Base-by-base conservation (phyloP, 2,797 vertebrate species). In the Gadopsis bispinosus region DNA sequence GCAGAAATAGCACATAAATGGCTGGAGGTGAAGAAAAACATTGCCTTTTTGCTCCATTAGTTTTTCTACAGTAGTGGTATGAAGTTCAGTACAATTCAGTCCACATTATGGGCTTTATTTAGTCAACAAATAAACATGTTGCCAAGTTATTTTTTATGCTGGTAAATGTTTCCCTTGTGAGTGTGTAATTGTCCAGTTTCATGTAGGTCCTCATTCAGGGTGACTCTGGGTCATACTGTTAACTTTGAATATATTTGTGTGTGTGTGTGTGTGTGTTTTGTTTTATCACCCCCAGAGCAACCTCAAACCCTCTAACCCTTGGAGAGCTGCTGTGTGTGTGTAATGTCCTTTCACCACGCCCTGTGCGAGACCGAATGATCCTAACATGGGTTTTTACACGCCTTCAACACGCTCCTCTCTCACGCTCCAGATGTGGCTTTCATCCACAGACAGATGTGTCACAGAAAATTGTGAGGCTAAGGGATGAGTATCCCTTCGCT, bases 391-490 rank as follows among this genome's bases (percentile, higher is more conserved):
- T 41, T 80, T 83, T 90, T 73, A 66, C 83, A 87, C 19, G 66
- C 68, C 73, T 88, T 50, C 16, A 81, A 83, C 83, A 82, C 22
- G 29, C 80, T 83, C 76, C 13, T 77, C 65, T 58, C 69, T 70
- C 70, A 81, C 11, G 12, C 74, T 92, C 90, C 93, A 95, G 90
- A 94, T 95, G 93, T 92, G 79, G 60, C 70, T 84, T 86, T 90
- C 56, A 88, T 89, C 73, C 69, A 29, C 71, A 80, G 35, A 65
- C 75, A 66, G 69, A 89, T 75, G 73, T 83, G 77, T 83, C 83
- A 70, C 65, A 62, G 51, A 84, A 85, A 73, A 85, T 20, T 64
- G 54, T 58, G 64, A 59, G 76, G 39, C 61, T 50, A 35, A 31
- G 41, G 58, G 55, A 78, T 45, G 75, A 82, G 55, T 51, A 65